Base-by-base conservation (phyloP, 2,888 invertebrate species). In the Lasioglossum malachurum region DNA sequence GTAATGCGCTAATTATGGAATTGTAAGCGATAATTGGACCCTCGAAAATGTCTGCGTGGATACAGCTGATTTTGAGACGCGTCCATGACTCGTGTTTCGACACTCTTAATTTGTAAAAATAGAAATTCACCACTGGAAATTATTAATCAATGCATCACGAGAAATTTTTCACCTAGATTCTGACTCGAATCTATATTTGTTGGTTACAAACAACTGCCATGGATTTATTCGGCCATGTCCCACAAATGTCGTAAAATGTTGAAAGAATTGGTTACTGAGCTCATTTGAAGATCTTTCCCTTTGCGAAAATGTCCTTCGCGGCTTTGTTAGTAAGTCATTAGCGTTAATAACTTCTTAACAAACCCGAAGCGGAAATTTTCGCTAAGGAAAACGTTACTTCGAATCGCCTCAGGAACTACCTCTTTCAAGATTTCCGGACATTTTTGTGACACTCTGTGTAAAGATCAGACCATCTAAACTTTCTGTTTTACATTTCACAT, bases 11-110 rank as follows among this genome's bases (percentile, higher is more conserved):
- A 75, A 84, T 77, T 64, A 78, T 80, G 79, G 57, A 79, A 83
- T 79, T 73, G 83, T 74, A 84, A 88, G 84, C 86, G 35, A 76
- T 78, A 83, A 88, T 91, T 91, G 91, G 91, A 91, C 91, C 88
- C 88, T 87, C 80, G 73, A 49, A 69, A 75, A 85, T 84, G 76
- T 89, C 75, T 35, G 81, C 75, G 74, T 82, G 60, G 64, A 85
- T 76, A 57, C 46, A 41, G 49, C 53, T 75, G 67, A 64, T 31
- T 57, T 79, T 14, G 60, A 19, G 38, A 23, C 69, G 67, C 16
- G 77, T 64, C 46, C 35, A 35, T 35, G 71, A n/a, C 16, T 46
- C 44, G 67, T 35, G 10, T 19, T 35, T 35, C 10, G 23, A 23
- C 10, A 3, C 8, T 67, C 19, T 67, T 2, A 10, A 35, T 23